Conservation (phyloP, 2,797 vertebrate species). For the Cynodonichthys magdalenae region DNA sequence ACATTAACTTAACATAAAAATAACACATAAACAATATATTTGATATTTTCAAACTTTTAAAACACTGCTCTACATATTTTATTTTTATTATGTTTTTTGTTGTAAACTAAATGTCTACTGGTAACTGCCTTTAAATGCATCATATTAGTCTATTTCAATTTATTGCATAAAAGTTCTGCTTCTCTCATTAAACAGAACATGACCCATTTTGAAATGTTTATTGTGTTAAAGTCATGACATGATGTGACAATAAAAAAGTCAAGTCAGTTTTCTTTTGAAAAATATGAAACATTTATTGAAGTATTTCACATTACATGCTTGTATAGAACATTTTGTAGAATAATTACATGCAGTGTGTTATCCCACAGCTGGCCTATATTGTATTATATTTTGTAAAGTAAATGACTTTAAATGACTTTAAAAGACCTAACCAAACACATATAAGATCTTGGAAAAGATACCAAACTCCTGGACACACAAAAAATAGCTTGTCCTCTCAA, state of each 20-base stretch:
- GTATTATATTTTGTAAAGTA: constrained; percentile 41
- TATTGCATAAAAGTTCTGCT: background rate
- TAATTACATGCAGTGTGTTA: constrained; percentile 63
- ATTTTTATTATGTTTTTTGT: background rate
- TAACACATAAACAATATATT: too few relatives aligned
- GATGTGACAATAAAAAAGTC: constrained; percentile 7
- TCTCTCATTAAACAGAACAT: too few relatives aligned
- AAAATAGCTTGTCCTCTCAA: background rate
- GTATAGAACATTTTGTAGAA: constrained; percentile 57
- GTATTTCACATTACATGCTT: constrained; percentile 70
- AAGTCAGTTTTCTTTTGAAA: constrained; percentile 60
- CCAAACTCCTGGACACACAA: constrained; percentile 24
- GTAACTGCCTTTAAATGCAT: background rate
- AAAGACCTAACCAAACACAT: constrained; percentile 34
- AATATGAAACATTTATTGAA: constrained; percentile 74
- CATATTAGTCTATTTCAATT: background rate
- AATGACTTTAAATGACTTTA: constrained; percentile 32
- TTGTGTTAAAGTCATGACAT: background rate
- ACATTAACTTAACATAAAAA: too few relatives aligned
- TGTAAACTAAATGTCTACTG: background rate
- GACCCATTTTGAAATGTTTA: too few relatives aligned
- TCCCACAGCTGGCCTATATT: constrained; percentile 34
- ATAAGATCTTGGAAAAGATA: constrained; percentile 32
- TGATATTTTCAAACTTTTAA: too few relatives aligned
- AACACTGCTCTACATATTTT: too few relatives aligned